phyloP scores from a whole-genome alignment of 2,888 invertebrate genomes.

The Pterostichus niger region DNA sequence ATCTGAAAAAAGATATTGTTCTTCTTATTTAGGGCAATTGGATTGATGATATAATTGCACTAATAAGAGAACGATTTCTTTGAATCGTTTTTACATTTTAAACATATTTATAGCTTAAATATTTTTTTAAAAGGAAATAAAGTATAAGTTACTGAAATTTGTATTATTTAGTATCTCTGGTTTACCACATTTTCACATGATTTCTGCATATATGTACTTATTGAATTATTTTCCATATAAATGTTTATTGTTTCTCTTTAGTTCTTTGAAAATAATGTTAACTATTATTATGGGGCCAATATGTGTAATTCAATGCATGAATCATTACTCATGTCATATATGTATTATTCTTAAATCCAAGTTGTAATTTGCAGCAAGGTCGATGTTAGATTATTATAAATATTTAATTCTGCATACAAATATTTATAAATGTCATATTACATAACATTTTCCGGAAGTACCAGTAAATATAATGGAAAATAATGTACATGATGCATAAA shows the following conservation, averaged over 20 bases:
- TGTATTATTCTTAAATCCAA: conserved; percentile 15
- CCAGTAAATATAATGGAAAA: too few relatives aligned
- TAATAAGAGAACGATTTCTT: conserved; percentile 53
- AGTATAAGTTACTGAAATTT: conserved; percentile 65
- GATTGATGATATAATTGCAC: conserved; percentile 27
- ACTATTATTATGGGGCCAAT: not conserved
- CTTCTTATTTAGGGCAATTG: conserved; percentile 31
- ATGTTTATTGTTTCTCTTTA: conserved; percentile 46
- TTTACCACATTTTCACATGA: conserved; percentile 61
- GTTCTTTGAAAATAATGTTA: conserved; percentile 9
- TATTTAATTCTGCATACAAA: conserved; percentile 8
- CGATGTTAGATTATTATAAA: conserved; percentile 40
- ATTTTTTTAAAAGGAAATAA: conserved; percentile 63
- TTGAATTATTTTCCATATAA: conserved; percentile 26
- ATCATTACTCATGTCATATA: conserved; percentile 41
- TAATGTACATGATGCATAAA: not conserved
- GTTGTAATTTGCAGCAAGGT: conserved; percentile 34
- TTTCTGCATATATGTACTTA: conserved; percentile 44
- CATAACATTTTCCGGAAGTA: conserved; percentile 4
- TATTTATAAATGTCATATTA: conserved; percentile 4
- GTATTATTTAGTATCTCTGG: conserved; percentile 65
- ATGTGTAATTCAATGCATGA: conserved; percentile 46
- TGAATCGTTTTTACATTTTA: conserved; percentile 46
- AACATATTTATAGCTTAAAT: conserved; percentile 64
- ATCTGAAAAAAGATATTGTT: conserved; percentile 54